Evolutionary conservation across 2,113 vertebrate genomes (phyloP).

Genomic region (Chloebia gouldiae): DNA sequence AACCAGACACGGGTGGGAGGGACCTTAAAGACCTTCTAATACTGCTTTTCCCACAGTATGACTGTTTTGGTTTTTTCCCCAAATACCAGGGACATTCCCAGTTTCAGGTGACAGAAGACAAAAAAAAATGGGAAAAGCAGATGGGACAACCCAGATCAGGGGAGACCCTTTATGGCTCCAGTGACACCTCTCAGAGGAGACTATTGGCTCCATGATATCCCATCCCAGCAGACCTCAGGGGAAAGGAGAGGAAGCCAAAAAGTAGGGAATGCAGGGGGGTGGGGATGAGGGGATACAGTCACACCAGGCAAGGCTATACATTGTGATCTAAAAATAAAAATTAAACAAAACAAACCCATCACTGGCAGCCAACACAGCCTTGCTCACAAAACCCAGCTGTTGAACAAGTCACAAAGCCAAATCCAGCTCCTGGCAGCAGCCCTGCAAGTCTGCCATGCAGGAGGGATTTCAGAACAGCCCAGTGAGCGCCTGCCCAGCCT

Average conservation of each 20-base stretch:
- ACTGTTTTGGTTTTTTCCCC: background rate
- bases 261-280: background rate
- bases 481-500: background rate
- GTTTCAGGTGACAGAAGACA: background rate
- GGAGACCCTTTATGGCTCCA: background rate
- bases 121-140: background rate
- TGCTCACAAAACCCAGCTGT: background rate
- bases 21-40: background rate
- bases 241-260: background rate
- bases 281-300: background rate
- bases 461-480: background rate
- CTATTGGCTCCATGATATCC: background rate
- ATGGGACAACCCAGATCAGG: background rate
- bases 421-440: background rate
- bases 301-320: background rate
- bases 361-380: background rate
- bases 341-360: background rate
- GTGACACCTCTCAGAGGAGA: background rate
- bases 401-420: background rate
- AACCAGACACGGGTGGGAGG: background rate
- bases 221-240: background rate
- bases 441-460: background rate
- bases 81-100: background rate
- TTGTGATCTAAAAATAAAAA: background rate
- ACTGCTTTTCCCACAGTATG: accelerated